Evolutionary conservation across 2,797 vertebrate species (phyloP).

Genomic region (Acanthopagrus latus): DNA sequence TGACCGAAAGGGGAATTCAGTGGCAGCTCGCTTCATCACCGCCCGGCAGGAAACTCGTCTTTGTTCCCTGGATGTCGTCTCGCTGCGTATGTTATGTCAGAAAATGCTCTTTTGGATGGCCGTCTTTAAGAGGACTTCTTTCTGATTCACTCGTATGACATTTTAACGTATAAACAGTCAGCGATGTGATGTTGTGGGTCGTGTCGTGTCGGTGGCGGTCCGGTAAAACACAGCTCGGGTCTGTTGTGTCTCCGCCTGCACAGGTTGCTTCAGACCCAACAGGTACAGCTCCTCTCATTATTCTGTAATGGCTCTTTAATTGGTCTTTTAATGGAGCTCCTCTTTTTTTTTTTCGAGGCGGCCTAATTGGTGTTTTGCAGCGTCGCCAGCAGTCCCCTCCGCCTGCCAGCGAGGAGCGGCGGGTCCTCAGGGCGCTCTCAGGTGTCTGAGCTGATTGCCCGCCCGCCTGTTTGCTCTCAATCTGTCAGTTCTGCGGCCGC

Average conservation of each 20-base stretch:
- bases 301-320: constrained; percentile 74
- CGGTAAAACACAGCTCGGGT: not conserved
- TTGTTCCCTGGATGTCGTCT: constrained; percentile 22
- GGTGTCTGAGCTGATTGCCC: constrained; percentile 85
- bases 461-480: constrained; percentile 86
- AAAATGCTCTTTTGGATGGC: not conserved
- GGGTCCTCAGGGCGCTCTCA: constrained; percentile 78
- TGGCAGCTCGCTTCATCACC: constrained; percentile 60
- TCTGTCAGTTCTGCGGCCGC: constrained; percentile 80
- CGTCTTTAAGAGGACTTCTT: not conserved
- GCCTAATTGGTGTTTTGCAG: constrained; percentile 73
- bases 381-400: constrained; percentile 58
- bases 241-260: constrained; percentile 35
- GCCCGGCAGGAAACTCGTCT: constrained; percentile 31
- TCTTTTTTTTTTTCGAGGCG: constrained; percentile 41
- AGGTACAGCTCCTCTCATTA: constrained; percentile 63
- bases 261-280: constrained; percentile 47
- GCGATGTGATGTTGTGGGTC: not conserved
- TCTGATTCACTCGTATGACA: not conserved
- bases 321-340: constrained; percentile 64
- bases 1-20: constrained; percentile 46
- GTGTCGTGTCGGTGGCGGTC: not conserved
- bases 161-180: not conserved
- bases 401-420: constrained; percentile 51
- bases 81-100: constrained; percentile 12